Base-by-base conservation (phyloP, 1,140 invertebrate genomes). In the Ostrea edulis region DNA sequence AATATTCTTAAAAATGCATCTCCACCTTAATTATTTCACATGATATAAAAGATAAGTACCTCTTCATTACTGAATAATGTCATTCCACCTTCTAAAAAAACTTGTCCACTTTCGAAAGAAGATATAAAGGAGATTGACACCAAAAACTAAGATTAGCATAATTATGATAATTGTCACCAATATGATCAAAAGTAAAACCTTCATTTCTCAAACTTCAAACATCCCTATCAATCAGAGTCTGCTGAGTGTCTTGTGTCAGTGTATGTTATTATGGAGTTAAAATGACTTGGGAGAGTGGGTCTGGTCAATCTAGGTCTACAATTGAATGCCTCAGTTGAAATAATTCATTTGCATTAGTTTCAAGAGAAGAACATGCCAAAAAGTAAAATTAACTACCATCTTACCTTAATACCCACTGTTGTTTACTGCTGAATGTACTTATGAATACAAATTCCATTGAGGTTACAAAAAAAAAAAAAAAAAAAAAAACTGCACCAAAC, bases 61-160 rank as follows among this genome's bases (percentile, higher is more conserved):
- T 68, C 22, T 68, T 68, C 65, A 68, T 68, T 68, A 68, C 65
- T 68, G 65, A 68, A 68, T 68, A 68, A 68, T 25, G 7, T 68
- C 65, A 68, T 68, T 68, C 65, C 65, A 68, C 65, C 65, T 68
- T 68, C 65, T 68, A n/a, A 68, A 68, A 68, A 68, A 68, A 68
- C 55, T 58, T 58, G 55, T 58, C 55, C 55, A 58, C 55, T 58
- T 58, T 58, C 11, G 5, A 58, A 58, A 58, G 55, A 58, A 12
- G 55, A 58, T 58, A 58, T 12, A 58, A 58, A 58, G 55, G 55
- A 58, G 14, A 58, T 12, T 58, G 55, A 58, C 14, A 58, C 55
- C 55, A 58, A 58, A 12, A 58, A 8, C 55, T 58, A 12, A 58
- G 55, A 58, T 58, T 11, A 58, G 9, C 55, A 58, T 58, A 58